Evolutionary conservation across 1,140 invertebrate genomes (phyloP).

Genomic region (Caenorhabditis latens): DNA sequence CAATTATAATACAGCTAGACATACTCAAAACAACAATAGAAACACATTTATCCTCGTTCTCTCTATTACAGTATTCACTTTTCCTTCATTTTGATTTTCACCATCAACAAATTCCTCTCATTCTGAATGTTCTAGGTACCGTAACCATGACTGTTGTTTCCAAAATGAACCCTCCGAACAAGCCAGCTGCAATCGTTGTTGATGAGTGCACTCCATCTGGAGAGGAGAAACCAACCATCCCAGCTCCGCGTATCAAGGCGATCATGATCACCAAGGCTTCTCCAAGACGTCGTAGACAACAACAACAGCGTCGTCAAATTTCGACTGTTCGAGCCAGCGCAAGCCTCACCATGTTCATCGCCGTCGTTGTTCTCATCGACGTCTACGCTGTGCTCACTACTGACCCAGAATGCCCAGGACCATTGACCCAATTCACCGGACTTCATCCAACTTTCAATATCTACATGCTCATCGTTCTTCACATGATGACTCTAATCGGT

Average conservation of each 20-base stretch:
- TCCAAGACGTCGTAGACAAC: background rate
- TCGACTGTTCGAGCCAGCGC: background rate
- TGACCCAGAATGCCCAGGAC: background rate
- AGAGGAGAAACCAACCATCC: no score
- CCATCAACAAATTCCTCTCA: no score
- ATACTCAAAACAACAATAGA: no score
- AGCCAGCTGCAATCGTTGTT: background rate
- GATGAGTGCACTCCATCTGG: no score
- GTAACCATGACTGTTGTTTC: background rate
- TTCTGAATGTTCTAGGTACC: background rate
- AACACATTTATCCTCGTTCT: no score
- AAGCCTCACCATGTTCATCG: background rate
- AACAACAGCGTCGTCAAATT: background rate
- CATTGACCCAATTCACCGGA: background rate
- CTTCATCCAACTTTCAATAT: background rate
- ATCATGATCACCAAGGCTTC: background rate
- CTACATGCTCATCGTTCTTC: background rate
- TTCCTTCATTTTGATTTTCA: no score
- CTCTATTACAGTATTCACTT: no score
- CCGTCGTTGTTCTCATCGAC: background rate
- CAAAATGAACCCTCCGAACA: background rate
- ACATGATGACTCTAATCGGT: background rate
- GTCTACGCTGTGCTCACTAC: background rate
- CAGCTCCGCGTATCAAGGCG: background rate
- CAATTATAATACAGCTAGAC: no score